Percentiles rank a stretch among this genome's conserved stretches.
phyloP scores from a whole-genome alignment of 2,888 invertebrate species.

The Nymphalis polychloros region DNA sequence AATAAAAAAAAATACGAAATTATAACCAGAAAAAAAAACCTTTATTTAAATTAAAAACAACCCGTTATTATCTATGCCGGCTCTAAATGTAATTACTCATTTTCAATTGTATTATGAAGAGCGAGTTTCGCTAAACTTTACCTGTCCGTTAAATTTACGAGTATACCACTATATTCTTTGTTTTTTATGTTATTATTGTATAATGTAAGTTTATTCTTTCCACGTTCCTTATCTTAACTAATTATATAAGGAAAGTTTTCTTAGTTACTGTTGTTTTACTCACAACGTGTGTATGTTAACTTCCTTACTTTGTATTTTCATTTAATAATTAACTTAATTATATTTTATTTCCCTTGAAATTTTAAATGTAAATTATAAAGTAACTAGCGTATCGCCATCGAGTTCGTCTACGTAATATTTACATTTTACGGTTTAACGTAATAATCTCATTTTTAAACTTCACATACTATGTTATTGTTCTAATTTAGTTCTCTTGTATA shows the following conservation, averaged over 20 bases:
- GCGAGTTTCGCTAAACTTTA: constrained; percentile 7
- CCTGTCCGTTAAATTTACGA: not conserved
- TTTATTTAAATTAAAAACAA: constrained; percentile 5
- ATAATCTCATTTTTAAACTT: no score
- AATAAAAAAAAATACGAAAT: no score
- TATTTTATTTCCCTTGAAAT: not conserved
- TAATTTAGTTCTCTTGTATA: no score
- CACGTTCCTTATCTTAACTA: not conserved
- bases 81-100: constrained; percentile 24
- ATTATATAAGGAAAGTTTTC: constrained; percentile 3
- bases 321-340: not conserved
- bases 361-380: not conserved
- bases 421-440: no score
- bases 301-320: no score
- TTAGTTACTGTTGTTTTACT: not conserved
- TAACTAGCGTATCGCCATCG: no score
- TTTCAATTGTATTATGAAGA: constrained; percentile 25
- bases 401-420: not conserved
- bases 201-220: not conserved
- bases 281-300: not conserved
- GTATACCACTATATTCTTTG: not conserved
- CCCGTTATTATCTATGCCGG: constrained; percentile 5
- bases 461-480: no score
- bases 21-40: not conserved
- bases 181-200: not conserved